Evolutionary conservation across 1,140 invertebrate genomes (phyloP).

Genomic region (Hyposmocoma kahamanoa): DNA sequence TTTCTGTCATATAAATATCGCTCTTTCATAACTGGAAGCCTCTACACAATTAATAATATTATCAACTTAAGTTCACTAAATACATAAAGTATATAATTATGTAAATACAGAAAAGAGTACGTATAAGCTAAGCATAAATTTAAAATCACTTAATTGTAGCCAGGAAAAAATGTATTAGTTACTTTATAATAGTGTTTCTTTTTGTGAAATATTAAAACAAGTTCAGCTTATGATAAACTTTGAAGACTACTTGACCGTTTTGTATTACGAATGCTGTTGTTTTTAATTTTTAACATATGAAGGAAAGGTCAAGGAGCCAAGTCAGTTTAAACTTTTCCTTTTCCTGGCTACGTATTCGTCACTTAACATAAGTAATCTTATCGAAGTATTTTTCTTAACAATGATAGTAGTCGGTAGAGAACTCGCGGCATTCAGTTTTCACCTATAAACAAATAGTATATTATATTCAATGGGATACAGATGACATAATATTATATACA

Average conservation of each 20-base stretch:
- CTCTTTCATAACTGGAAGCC: conserved; percentile 66
- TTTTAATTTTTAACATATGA: too few species aligned
- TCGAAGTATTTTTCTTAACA: conserved; percentile 25
- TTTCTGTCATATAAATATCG: conserved; percentile 60
- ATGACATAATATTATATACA: conserved; percentile 1
- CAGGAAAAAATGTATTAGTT: too few species aligned
- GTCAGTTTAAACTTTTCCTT: too few species aligned
- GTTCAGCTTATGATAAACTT: too few species aligned
- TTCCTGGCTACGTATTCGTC: too few species aligned
- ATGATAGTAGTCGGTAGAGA: conserved; percentile 24
- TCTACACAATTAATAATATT: conserved; percentile 52
- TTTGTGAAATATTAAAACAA: too few species aligned
- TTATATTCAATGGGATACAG: conserved; percentile 8
- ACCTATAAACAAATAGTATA: conserved; percentile 41
- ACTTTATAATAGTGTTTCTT: too few species aligned
- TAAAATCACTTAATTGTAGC: too few species aligned
- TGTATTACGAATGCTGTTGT: too few species aligned
- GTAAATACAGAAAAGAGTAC: conserved; percentile 29
- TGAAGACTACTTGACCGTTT: too few species aligned
- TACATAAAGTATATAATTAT: conserved; percentile 30
- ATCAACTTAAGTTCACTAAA: conserved; percentile 36
- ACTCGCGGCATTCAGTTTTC: conserved; percentile 47
- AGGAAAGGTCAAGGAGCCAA: too few species aligned
- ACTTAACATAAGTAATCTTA: too few species aligned
- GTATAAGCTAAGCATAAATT: conserved; percentile 13